These are phyloP conservation scores for Catalaphyllia jardinei DNA, from an alignment of 64 coral and sea anemone species.

Conservation along the genomic window DNA sequence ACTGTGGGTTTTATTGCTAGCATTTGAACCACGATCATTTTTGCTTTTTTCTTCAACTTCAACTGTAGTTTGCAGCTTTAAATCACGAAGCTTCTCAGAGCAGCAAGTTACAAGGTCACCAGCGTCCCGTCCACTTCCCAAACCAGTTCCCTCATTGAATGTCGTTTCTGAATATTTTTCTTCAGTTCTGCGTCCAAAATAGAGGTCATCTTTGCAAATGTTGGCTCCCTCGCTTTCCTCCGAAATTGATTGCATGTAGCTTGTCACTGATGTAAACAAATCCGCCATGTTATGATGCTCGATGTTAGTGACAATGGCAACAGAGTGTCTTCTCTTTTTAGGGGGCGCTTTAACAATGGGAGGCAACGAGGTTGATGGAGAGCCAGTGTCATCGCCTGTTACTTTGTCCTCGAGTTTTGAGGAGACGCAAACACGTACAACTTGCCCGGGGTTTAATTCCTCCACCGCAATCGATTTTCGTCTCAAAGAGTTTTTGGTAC, in stretches of 20 bases:
- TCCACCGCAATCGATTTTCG: not conserved
- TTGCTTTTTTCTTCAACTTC: not conserved
- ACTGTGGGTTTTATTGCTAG: not conserved
- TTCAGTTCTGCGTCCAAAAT: not conserved
- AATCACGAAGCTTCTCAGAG: too few species aligned
- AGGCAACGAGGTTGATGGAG: not conserved
- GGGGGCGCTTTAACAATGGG: not conserved
- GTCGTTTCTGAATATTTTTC: not conserved
- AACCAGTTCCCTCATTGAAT: not conserved
- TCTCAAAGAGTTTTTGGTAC: slow-evolving; percentile 1
- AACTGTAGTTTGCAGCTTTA: not conserved
- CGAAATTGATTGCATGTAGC: not conserved
- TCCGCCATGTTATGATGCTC: not conserved
- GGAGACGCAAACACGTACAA: slow-evolving; percentile 12
- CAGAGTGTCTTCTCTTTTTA: slow-evolving; percentile 8
- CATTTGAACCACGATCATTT: not conserved
- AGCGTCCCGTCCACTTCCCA: not conserved
- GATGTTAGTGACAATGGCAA: not conserved
- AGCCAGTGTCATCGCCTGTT: not conserved
- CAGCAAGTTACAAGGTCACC: not conserved
- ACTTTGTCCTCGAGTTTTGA: slow-evolving; percentile 18
- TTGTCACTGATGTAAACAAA: not conserved
- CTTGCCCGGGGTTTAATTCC: slow-evolving; percentile 1
- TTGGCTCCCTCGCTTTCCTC: not conserved
- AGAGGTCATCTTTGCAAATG: not conserved